Conservation (phyloP, 2,113 vertebrate genomes). For the Dasyornis broadbenti region DNA sequence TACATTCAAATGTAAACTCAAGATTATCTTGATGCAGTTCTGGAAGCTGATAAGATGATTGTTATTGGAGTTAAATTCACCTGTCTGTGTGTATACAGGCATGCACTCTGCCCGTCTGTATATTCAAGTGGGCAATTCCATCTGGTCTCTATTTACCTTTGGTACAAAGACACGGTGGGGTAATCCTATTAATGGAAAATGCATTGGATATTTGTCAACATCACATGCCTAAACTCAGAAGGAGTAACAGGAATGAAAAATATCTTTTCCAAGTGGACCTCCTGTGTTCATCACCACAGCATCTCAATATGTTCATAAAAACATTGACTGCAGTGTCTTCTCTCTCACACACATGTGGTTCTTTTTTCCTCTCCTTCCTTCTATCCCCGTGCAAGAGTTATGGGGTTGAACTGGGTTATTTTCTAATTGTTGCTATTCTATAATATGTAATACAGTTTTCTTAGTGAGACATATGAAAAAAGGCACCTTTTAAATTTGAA, state of each 20-base stretch:
- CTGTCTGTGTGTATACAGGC: background rate
- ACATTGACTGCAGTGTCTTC: background rate
- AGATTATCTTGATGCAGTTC: background rate
- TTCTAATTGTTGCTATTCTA: background rate
- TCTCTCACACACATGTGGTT: background rate
- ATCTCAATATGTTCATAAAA: background rate
- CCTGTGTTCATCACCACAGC: background rate
- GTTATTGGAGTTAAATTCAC: background rate
- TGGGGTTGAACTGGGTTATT: background rate
- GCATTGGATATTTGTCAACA: background rate
- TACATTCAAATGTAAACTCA: background rate
- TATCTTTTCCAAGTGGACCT: background rate
- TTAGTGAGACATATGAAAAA: background rate
- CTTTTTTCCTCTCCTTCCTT: background rate
- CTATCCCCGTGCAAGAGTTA: background rate
- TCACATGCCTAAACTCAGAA: background rate
- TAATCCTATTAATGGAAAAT: background rate
- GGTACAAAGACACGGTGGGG: background rate
- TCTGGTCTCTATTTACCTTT: background rate
- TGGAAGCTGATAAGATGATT: background rate
- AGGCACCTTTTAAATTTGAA: background rate
- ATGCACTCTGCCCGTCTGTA: too few relatives aligned
- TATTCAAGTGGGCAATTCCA: background rate
- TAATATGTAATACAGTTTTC: background rate
- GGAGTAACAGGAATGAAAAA: background rate